Evolutionary conservation across 1,140 invertebrate genomes (phyloP).

Genomic region (Bombus cullumanus): DNA sequence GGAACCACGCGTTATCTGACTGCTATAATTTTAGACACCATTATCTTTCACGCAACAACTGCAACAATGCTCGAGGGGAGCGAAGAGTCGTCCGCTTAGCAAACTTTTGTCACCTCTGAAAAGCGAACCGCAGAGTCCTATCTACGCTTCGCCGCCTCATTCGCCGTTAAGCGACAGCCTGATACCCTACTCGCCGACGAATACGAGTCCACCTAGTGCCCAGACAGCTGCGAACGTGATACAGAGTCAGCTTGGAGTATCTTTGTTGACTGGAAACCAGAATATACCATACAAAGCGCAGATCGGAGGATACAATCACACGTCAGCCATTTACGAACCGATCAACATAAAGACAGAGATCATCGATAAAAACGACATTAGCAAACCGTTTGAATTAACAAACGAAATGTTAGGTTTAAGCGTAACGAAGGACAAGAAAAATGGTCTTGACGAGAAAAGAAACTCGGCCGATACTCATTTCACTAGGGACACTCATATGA

Average conservation of each 20-base stretch:
- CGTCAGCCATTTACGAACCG: slow-evolving; percentile 79
- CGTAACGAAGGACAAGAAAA: slow-evolving; percentile 76
- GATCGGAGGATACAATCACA: slow-evolving; percentile 75
- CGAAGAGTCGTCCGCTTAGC: slow-evolving; percentile 84
- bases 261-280: slow-evolving; percentile 77
- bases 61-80: slow-evolving; percentile 86
- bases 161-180: slow-evolving; percentile 90
- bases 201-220: slow-evolving; percentile 80
- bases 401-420: slow-evolving; percentile 81
- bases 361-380: slow-evolving; percentile 75
- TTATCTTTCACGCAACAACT: slow-evolving; percentile 91
- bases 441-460: slow-evolving; percentile 75
- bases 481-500: slow-evolving; percentile 94
- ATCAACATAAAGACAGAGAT: slow-evolving; percentile 80
- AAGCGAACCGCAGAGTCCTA: slow-evolving; percentile 90
- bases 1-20: slow-evolving; percentile 21
- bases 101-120: slow-evolving; percentile 88
- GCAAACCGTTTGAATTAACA: slow-evolving; percentile 79
- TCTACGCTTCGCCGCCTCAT: slow-evolving; percentile 92
- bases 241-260: slow-evolving; percentile 80
- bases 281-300: slow-evolving; percentile 79
- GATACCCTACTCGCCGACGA: slow-evolving; percentile 81
- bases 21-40: slow-evolving; percentile 78
- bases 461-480: slow-evolving; percentile 87
- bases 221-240: slow-evolving; percentile 80